Evolutionary conservation across 2,797 vertebrate species (phyloP).

Genomic region (Xerus rutilus): DNA sequence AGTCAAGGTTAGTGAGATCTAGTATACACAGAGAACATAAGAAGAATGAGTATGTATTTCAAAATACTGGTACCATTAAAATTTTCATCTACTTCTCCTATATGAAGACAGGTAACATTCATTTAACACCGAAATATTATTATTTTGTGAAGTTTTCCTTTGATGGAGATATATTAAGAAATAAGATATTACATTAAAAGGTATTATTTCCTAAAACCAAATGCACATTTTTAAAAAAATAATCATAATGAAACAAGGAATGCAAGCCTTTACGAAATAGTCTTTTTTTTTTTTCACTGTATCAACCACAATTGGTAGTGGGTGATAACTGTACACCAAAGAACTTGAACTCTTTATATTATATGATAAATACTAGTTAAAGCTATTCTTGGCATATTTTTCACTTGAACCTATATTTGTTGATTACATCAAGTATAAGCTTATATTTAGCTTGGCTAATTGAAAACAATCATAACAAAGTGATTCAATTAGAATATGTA

Average conservation of each 20-base stretch:
- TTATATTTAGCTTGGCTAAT: conserved; percentile 8
- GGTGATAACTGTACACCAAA: background rate
- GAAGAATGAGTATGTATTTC: background rate
- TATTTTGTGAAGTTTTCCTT: background rate
- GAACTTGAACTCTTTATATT: background rate
- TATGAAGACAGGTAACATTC: background rate
- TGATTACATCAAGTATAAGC: conserved; percentile 1
- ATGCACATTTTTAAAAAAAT: background rate
- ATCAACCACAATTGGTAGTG: background rate
- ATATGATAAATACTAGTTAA: background rate
- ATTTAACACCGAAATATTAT: conserved; percentile 36
- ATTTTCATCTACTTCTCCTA: background rate
- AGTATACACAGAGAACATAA: background rate
- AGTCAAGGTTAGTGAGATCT: background rate
- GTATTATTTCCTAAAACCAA: conserved; percentile 20
- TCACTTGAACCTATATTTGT: background rate
- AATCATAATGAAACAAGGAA: background rate
- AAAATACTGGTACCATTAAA: background rate
- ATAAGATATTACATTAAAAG: background rate
- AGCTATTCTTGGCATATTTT: conserved; percentile 1
- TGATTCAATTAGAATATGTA: background rate
- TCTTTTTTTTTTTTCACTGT: background rate
- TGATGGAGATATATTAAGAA: background rate
- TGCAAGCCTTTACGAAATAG: background rate
- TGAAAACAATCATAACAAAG: conserved; percentile 24